Base-by-base conservation (phyloP, 2,797 vertebrate species). In the Sylvilagus floridanus region DNA sequence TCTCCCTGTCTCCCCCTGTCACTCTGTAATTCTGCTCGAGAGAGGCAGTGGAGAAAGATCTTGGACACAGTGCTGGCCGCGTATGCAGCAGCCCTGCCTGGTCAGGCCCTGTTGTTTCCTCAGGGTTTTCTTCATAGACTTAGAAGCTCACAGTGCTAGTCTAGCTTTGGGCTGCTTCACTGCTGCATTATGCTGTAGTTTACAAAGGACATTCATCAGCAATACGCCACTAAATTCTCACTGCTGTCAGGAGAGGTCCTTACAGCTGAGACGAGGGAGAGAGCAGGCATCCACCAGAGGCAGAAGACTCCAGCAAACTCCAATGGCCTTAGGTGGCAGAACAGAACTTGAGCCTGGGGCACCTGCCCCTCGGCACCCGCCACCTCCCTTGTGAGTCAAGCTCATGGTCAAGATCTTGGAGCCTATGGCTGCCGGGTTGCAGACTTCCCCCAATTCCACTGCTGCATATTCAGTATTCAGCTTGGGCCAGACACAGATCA, bases 161-260 rank as follows among this genome's bases (percentile, higher is more conserved):
- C 57, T 72, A n/a, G 88, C 95, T 85, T 73, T 72, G 35, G 87
- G 77, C 84, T 65, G 52, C 81, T 77, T 95, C 1, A 4, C 72
- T 78, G 19, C 35, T 8, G 11, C 77, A 62, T 94, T 65, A 78
- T 24, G 77, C 84, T 30, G 3, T 63, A 50, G 62, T 93, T 93
- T 81, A 35, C 81, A 78, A 89, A 89, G 73, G 77, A 75, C 69
- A 62, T 89, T 91, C 42, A 47, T 78, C 76, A 42, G 5, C 37
- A 82, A 52, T 1, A 13, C 1, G 4, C 52, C 68, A 37, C 60
- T 37, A 84, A 72, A 73, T 87, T 93, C 86, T 69, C 68, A 82
- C 52, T 30, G 30, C 26, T 73, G 30, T 84, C 9, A 7, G 1
- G 5, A 12, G 14, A 77, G 54, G 8, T 5, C 37, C 42, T 63